These are phyloP conservation scores for Tragelaphus strepsiceros DNA, from an alignment of 2,113 vertebrate genomes.

Conservation along the genomic window DNA sequence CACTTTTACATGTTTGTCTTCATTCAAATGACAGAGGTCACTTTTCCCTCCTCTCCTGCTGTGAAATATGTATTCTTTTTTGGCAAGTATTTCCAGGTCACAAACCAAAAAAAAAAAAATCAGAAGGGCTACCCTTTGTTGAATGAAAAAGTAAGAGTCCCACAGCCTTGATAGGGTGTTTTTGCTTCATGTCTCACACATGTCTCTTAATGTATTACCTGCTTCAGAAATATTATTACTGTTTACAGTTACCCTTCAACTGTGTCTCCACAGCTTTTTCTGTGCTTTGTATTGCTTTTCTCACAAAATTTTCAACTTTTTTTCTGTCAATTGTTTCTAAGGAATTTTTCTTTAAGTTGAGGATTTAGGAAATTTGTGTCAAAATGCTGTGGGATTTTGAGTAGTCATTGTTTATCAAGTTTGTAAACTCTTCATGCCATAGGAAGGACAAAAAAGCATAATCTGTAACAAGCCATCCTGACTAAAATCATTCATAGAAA, in stretches of 20 bases:
- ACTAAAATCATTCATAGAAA: conserved; percentile 26
- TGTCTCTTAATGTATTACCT: neutral
- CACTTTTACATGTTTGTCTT: neutral
- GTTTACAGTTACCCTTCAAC: neutral
- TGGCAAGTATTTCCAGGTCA: neutral
- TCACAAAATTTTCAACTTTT: neutral
- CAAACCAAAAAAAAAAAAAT: neutral
- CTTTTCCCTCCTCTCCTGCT: neutral
- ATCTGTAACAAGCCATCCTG: neutral
- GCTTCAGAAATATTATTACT: conserved; percentile 3
- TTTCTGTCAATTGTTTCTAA: neutral
- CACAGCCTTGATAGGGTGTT: neutral
- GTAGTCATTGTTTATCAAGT: neutral
- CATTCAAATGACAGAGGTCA: neutral
- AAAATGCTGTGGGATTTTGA: neutral
- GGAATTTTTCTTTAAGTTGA: neutral
- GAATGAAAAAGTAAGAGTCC: neutral
- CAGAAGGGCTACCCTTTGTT: neutral
- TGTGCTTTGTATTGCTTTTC: neutral
- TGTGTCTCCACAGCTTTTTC: neutral
- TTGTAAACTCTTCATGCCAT: neutral
- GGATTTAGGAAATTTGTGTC: conserved; percentile 11
- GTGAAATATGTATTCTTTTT: neutral
- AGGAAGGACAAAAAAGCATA: neutral
- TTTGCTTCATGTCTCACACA: neutral